phyloP scores from a whole-genome alignment of 2,888 invertebrate species.

The Agonopterix alstromeriana region DNA sequence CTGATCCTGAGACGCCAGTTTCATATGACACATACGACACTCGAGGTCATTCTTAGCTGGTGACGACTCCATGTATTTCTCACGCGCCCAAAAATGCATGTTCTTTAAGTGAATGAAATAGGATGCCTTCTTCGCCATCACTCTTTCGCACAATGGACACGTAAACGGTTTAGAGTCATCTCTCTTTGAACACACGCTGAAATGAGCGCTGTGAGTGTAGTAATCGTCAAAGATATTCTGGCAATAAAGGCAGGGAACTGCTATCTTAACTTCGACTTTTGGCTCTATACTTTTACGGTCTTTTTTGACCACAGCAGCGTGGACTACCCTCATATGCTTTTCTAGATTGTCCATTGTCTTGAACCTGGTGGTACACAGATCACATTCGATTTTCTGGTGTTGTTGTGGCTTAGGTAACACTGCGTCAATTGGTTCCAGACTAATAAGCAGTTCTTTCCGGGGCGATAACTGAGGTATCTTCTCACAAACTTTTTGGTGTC shows the following conservation, averaged over 20 bases:
- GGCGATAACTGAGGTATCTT: slow-evolving; percentile 29
- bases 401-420: slow-evolving; percentile 8
- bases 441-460: slow-evolving; percentile 48
- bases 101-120: slow-evolving; percentile 49
- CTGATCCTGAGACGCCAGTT: slow-evolving; percentile 44
- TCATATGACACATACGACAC: slow-evolving; percentile 57
- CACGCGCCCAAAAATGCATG: slow-evolving; percentile 39
- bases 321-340: slow-evolving; percentile 57
- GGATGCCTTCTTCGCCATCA: slow-evolving; percentile 29
- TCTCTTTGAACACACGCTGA: slow-evolving; percentile 38
- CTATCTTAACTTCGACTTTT: slow-evolving; percentile 15
- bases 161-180: slow-evolving; percentile 27
- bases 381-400: slow-evolving; percentile 35
- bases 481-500: slow-evolving; percentile 48
- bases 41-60: slow-evolving; percentile 20
- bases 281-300: slow-evolving; percentile 5
- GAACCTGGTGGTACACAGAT: slow-evolving; percentile 51
- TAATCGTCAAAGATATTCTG: slow-evolving; percentile 43
- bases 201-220: slow-evolving; percentile 44
- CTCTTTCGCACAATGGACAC: slow-evolving; percentile 50
- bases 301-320: slow-evolving; percentile 48
- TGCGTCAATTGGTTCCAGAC: slow-evolving; percentile 53
- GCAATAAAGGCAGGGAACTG: slow-evolving; percentile 57
- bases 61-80: slow-evolving; percentile 4
- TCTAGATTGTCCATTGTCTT: slow-evolving; percentile 51